phyloP scores from a whole-genome alignment of 2,888 invertebrate species.

The Heterodera filipjevi region DNA sequence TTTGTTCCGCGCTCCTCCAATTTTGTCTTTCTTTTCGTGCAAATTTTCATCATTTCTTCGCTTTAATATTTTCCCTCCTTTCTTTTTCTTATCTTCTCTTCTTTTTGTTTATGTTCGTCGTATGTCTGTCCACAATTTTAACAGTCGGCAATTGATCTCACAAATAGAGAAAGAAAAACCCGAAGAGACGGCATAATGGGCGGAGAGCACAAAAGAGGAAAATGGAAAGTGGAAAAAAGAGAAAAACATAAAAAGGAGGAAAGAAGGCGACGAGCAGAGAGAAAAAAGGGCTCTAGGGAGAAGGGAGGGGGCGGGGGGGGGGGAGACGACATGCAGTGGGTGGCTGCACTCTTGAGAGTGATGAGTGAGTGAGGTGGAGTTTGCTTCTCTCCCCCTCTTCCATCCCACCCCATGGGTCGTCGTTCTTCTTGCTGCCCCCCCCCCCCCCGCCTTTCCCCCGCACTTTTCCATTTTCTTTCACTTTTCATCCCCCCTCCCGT shows the following conservation, averaged over 20 bases:
- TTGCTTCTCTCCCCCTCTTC: background rate
- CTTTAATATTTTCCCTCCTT: background rate
- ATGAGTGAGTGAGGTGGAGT: constrained; percentile 2
- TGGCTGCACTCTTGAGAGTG: constrained; percentile 14
- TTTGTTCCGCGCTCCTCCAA: background rate
- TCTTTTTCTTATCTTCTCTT: background rate
- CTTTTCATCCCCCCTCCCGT: background rate
- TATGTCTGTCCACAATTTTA: background rate
- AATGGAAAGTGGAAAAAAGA: too few species aligned
- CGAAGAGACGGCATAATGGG: background rate
- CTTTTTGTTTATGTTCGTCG: constrained; percentile 2
- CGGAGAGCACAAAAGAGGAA: background rate
- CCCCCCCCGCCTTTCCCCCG: background rate
- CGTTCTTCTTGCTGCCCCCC: background rate
- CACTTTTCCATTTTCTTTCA: background rate
- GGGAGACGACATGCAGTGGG: background rate
- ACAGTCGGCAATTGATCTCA: background rate
- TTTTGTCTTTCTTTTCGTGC: constrained; percentile 13
- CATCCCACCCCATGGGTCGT: background rate
- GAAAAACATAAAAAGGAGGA: constrained; percentile 2
- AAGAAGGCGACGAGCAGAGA: constrained; percentile 14
- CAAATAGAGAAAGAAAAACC: background rate
- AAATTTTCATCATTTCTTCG: background rate
- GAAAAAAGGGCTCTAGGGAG: background rate
- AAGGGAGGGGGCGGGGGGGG: background rate